phyloP scores from a whole-genome alignment of 2,797 vertebrate species.

The Pogonophryne albipinna region DNA sequence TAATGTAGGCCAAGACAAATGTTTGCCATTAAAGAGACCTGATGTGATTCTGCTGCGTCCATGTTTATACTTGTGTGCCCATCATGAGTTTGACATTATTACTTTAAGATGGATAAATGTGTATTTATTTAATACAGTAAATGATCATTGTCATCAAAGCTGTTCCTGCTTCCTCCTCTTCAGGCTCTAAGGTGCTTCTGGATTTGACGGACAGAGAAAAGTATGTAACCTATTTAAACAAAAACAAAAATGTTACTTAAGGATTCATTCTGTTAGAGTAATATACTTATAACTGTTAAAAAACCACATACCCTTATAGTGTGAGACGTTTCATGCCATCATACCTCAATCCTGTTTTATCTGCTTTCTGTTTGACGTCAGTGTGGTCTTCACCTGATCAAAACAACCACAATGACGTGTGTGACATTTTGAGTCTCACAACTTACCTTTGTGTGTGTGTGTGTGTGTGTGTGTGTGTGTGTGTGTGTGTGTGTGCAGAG shows the following conservation, averaged over 20 bases:
- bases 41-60: not conserved
- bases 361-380: not conserved
- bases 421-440: not conserved
- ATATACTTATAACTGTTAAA: too few relatives aligned
- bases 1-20: not conserved
- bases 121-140: not conserved
- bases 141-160: not conserved
- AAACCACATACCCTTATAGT: too few relatives aligned
- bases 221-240: conserved; percentile 82
- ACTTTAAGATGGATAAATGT: not conserved
- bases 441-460: conserved; percentile 13
- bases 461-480: conserved; percentile 29
- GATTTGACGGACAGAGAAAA: conserved; percentile 94
- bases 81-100: not conserved
- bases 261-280: not conserved
- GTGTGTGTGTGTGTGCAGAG: conserved; percentile 76
- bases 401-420: not conserved
- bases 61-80: not conserved
- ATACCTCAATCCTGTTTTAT: not conserved
- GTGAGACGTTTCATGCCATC: not conserved
- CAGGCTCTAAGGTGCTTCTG: conserved; percentile 94
- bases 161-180: conserved; percentile 9
- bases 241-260: not conserved
- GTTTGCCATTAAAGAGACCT: too few relatives aligned
- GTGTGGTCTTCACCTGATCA: not conserved